These are phyloP conservation scores for Pheosia gnoma DNA, from an alignment of 2,888 invertebrate species.

Conservation along the genomic window DNA sequence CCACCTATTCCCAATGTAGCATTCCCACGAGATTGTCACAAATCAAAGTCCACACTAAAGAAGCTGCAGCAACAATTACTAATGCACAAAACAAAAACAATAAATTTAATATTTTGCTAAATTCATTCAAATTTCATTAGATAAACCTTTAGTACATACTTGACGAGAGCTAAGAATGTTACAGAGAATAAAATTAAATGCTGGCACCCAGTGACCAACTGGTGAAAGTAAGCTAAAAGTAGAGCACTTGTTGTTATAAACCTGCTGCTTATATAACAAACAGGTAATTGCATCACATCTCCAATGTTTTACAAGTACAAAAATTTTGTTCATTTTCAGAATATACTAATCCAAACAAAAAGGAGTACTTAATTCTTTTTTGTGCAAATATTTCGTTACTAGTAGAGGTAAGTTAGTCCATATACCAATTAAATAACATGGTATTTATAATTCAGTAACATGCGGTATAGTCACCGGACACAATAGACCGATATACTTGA, in stretches of 20 bases:
- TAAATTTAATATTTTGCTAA: too few species aligned
- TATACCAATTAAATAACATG: not conserved
- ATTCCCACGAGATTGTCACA: too few species aligned
- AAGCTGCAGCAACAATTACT: too few species aligned
- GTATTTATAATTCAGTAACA: not conserved
- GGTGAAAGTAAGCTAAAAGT: not conserved
- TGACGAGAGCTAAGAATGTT: not conserved
- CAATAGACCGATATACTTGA: not conserved
- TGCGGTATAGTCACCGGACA: not conserved
- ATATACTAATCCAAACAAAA: too few species aligned
- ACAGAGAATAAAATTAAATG: not conserved
- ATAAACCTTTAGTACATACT: not conserved
- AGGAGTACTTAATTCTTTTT: too few species aligned
- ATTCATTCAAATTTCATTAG: too few species aligned
- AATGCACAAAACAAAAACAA: too few species aligned
- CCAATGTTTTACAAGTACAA: not conserved
- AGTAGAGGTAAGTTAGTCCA: not conserved
- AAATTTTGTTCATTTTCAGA: too few species aligned
- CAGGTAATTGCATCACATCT: not conserved
- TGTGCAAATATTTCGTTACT: too few species aligned
- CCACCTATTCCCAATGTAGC: too few species aligned
- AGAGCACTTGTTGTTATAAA: not conserved
- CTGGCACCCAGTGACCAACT: not conserved
- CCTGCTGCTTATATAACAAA: slow-evolving; percentile 1
- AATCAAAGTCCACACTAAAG: too few species aligned